Conservation (phyloP, 2,888 invertebrate genomes). For the Drosophila prostipennis region DNA sequence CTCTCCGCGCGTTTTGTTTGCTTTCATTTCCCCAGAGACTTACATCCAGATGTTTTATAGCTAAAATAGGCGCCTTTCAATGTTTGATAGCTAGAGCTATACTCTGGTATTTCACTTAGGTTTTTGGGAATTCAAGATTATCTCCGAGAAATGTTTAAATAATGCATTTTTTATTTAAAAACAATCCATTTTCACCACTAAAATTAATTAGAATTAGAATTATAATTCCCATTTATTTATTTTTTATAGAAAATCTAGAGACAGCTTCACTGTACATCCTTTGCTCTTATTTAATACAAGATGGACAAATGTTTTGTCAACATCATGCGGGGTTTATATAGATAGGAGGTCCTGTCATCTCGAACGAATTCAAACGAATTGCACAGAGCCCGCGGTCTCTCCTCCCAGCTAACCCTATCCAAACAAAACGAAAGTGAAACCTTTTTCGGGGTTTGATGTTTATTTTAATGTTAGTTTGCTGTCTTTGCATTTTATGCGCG, state of each 20-base stretch:
- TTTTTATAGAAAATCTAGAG: too few relatives aligned
- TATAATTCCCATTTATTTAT: too few relatives aligned
- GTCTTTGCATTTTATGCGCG: constrained; percentile 65
- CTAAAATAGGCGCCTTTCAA: neutral
- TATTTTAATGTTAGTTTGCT: constrained; percentile 65
- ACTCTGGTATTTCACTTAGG: too few relatives aligned
- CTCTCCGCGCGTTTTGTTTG: constrained; percentile 30
- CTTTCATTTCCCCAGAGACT: neutral
- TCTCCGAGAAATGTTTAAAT: too few relatives aligned
- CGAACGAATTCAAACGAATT: constrained; percentile 50
- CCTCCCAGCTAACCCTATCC: constrained; percentile 37
- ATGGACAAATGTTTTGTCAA: constrained; percentile 55
- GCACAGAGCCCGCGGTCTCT: neutral
- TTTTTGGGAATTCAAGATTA: too few relatives aligned
- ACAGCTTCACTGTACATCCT: too few relatives aligned
- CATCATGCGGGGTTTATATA: constrained; percentile 44
- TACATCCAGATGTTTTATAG: constrained; percentile 1
- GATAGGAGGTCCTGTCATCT: constrained; percentile 23
- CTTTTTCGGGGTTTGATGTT: constrained; percentile 43
- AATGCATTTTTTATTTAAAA: too few relatives aligned
- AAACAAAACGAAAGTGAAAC: constrained; percentile 17
- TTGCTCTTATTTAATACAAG: neutral
- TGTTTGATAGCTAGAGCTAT: neutral
- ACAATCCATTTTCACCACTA: too few relatives aligned
- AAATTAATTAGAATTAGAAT: too few relatives aligned